These are phyloP conservation scores for Isichthys henryi DNA, from an alignment of 2,113 vertebrate species.

Conservation along the genomic window DNA sequence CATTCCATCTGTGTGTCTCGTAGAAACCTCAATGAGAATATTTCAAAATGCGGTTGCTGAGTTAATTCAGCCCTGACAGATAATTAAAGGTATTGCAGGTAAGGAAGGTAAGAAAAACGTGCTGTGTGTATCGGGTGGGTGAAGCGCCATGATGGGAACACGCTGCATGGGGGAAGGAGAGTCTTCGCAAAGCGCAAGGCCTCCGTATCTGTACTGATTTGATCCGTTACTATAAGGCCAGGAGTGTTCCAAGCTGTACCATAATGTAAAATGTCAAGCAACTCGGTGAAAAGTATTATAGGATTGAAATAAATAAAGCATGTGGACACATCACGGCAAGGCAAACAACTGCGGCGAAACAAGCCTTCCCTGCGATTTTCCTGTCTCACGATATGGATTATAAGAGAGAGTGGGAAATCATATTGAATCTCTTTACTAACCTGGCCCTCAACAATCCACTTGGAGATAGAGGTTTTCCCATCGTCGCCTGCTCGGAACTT, in stretches of 20 bases:
- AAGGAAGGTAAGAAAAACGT: background rate
- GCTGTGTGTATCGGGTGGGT: background rate
- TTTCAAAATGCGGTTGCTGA: background rate
- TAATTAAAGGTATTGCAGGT: background rate
- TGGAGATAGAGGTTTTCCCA: conserved; percentile 78
- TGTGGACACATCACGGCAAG: background rate
- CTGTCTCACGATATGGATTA: background rate
- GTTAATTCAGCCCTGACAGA: background rate
- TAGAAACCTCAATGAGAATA: background rate
- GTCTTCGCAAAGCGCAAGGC: background rate
- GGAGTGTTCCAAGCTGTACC: background rate
- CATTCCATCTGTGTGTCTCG: background rate
- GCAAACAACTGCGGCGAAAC: background rate
- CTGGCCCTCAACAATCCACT: conserved; percentile 83
- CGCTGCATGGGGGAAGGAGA: background rate
- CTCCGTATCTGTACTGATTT: background rate
- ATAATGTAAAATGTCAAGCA: background rate
- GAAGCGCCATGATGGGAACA: background rate
- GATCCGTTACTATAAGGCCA: background rate
- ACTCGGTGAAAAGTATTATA: background rate
- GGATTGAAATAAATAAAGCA: conserved; percentile 10
- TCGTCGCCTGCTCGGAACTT: conserved; percentile 77
- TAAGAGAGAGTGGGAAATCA: background rate
- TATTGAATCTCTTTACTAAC: conserved; percentile 42
- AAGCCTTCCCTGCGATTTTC: background rate